Base-by-base conservation (phyloP, 2,797 vertebrate genomes). In the Taenioides sp. region DNA sequence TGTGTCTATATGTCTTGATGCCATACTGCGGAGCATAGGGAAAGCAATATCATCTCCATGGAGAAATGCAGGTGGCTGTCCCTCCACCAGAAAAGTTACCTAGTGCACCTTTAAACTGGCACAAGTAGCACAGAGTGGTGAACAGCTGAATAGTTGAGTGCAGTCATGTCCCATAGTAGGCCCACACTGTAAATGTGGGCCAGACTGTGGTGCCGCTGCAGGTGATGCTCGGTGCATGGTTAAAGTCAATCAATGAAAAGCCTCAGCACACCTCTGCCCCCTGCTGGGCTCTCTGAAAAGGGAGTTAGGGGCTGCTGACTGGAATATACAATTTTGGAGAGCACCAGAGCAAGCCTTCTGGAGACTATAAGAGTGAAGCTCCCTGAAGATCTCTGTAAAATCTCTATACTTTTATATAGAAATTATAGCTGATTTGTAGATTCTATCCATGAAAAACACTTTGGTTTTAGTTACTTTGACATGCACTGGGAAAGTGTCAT, bases 131-230 rank as follows among this genome's bases (percentile, higher is more conserved):
- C 9, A 37, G 57, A 16, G 55, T 27, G 10, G 14, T 34, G 58
- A 34, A 18, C 82, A 91, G 88, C 80, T 91, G 91, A 93, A 91
- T 90, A 83, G 84, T 92, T 93, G 92, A 93, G 34, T 37, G 34
- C n/a, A 92, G 89, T 85, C 83, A 80, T 84, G 86, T 86, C 87
- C 91, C 86, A 91, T 91, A 91, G 85, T 47, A 17, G 43, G 43
- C 3, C 40, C 16, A 16, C 14, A 47, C 86, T 85, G 84, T 90
- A 88, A 89, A 88, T 91, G 86, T 87, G 82, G 80, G 86, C 80
- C 82, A 92, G 89, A 89, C 84, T 79, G 67, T 75, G 67, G 70
- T 78, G 80, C 77, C 58, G 79, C 83, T 88, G 79, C 81, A 89
- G 87, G 83, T 84, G 89, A 85, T 89, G 84, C 85, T 82, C 72